Evolutionary conservation across 2,888 invertebrate species (phyloP).

Genomic region (Ferrisia virgata): DNA sequence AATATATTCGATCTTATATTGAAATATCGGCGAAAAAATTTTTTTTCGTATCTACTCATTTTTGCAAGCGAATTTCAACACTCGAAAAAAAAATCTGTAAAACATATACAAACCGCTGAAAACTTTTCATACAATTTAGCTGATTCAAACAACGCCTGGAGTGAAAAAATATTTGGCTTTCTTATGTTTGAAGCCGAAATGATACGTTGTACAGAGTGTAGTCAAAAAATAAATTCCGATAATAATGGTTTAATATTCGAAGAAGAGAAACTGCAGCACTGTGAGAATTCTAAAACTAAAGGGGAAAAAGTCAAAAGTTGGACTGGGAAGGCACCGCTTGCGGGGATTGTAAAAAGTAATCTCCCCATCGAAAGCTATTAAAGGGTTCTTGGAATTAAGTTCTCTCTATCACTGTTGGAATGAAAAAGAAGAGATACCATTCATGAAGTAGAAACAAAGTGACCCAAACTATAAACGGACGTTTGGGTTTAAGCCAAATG

Average conservation of each 20-base stretch:
- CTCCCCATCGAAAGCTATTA: slow-evolving; percentile 40
- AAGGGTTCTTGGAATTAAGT: slow-evolving; percentile 38
- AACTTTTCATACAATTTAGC: not conserved
- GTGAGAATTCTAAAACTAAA: not conserved
- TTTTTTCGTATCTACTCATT: too few species aligned
- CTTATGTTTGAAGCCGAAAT: not conserved
- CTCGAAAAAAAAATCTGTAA: too few species aligned
- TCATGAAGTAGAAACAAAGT: slow-evolving; percentile 12
- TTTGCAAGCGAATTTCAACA: too few species aligned
- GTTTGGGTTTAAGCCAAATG: slow-evolving; percentile 38
- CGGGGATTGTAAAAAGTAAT: slow-evolving; percentile 37
- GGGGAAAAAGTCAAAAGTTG: not conserved
- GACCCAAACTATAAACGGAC: slow-evolving; percentile 39
- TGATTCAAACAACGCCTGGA: not conserved
- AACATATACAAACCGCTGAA: not conserved
- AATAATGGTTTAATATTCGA: not conserved
- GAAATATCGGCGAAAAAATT: too few species aligned
- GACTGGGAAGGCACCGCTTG: not conserved
- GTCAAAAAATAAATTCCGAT: not conserved
- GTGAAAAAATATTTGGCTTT: not conserved
- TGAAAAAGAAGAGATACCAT: slow-evolving; percentile 35
- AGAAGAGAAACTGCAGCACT: not conserved
- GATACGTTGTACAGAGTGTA: not conserved
- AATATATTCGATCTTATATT: too few species aligned
- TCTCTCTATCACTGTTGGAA: slow-evolving; percentile 11